Base-by-base conservation (phyloP, 2,797 vertebrate genomes). In the Phrynocephalus forsythii region DNA sequence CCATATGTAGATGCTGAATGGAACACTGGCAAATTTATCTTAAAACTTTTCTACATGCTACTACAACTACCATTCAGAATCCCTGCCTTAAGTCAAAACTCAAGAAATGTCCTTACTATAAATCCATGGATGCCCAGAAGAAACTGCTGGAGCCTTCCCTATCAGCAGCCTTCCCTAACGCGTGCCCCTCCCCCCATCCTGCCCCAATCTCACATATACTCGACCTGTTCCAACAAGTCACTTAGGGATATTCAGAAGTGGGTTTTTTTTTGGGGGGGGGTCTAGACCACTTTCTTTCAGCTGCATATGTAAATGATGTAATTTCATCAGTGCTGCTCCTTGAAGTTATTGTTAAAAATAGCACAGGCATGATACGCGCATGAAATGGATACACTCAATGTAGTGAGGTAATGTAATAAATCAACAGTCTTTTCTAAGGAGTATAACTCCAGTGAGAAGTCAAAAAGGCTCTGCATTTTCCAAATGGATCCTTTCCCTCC, bases 301-400 rank as follows among this genome's bases (percentile, higher is more conserved):
- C 93, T 91, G 88, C 38, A 86, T 79, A 72, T 92, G 90, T 92
- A 92, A 94, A 93, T 93, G 92, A 95, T 94, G 94, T 95, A 94
- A 95, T 93, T 94, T 94, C 94, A 96, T 94, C 94, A 95, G 91
- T 91, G 92, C 85, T 92, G 90, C 89, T 90, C 94, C 92, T 93
- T 83, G 28, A 79, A 93, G 91, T 91, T 94, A 28, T 90, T 79
- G 90, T 89, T 95, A 95, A 94, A 95, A 94, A 94, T 93, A 95
- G 93, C 89, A 91, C 11, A 89, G 5, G 44, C 91, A 90, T 91
- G 90, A 89, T 88, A 16, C 86, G 9, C 92, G 92, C 92, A 93
- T 95, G 95, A 94, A 95, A 95, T 90, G 91, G 93, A 96, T 94
- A 95, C 92, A 92, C 88, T 95, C 93, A 90, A 91, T 90, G 91